A percentile compares a stretch with the other conserved stretches of the same genome.
phyloP scores from a whole-genome alignment of 2,113 vertebrate genomes.

The Sitta europaea region DNA sequence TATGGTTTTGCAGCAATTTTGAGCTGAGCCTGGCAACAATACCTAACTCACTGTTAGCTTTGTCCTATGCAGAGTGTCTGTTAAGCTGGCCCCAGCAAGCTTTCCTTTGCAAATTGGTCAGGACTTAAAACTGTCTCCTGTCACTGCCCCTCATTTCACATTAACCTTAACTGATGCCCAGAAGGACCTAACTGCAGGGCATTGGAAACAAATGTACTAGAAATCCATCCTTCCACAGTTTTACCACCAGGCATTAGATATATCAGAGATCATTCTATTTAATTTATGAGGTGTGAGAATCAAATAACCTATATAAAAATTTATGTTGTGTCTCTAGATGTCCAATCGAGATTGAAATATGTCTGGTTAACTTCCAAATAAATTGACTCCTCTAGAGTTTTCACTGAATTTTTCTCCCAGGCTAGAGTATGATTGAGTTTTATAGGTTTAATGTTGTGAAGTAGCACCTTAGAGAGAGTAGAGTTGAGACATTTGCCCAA shows the following conservation, averaged over 20 bases:
- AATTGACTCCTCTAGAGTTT: slow-evolving; percentile 64
- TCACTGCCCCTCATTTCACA: background rate
- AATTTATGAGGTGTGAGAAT: slow-evolving; percentile 74
- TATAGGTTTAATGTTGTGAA: slow-evolving; percentile 69
- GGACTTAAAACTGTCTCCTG: background rate
- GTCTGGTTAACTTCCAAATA: slow-evolving; percentile 73
- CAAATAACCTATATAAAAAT: slow-evolving; percentile 73
- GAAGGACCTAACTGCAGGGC: slow-evolving; percentile 26
- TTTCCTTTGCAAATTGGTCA: slow-evolving; percentile 1
- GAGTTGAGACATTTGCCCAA: background rate
- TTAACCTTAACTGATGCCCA: slow-evolving; percentile 28
- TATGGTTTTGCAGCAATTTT: background rate
- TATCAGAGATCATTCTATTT: slow-evolving; percentile 65
- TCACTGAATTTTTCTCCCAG: slow-evolving; percentile 59
- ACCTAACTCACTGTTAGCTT: background rate
- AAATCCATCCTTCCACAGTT: slow-evolving; percentile 43
- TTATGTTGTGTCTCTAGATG: slow-evolving; percentile 72
- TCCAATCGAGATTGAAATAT: slow-evolving; percentile 73
- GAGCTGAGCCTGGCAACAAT: background rate
- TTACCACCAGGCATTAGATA: slow-evolving; percentile 50
- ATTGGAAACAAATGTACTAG: slow-evolving; percentile 42
- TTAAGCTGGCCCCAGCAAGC: background rate
- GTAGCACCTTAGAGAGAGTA: slow-evolving; percentile 39
- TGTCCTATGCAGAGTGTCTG: background rate
- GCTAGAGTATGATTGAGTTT: slow-evolving; percentile 65